Percentiles rank a stretch among this genome's conserved stretches.
phyloP scores from a whole-genome alignment of 2,797 vertebrate genomes.

The Catharus ustulatus region DNA sequence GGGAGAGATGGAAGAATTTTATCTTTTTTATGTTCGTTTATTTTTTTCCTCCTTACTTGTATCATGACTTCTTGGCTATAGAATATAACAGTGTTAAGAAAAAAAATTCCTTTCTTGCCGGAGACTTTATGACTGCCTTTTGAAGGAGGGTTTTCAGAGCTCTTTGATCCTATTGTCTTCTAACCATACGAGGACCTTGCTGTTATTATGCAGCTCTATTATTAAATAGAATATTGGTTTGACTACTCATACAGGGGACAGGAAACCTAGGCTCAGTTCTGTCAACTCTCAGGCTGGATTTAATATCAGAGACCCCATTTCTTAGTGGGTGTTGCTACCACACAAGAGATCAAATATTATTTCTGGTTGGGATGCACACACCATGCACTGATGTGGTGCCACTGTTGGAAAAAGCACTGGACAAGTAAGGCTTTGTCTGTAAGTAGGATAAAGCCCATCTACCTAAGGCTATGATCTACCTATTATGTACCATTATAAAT shows the following conservation, averaged over 20 bases:
- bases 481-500: background rate
- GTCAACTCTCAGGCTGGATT: background rate
- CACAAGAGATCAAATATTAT: background rate
- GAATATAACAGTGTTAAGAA: background rate
- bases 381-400: background rate
- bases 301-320: background rate
- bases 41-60: background rate
- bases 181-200: background rate
- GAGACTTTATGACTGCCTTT: background rate
- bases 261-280: background rate
- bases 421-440: background rate
- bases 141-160: background rate
- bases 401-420: background rate
- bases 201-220: background rate
- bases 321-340: background rate
- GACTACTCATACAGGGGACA: background rate
- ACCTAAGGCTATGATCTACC: background rate
- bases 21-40: background rate
- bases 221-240: background rate
- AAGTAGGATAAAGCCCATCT: background rate
- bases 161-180: constrained; percentile 12
- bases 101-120: background rate
- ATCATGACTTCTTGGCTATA: background rate
- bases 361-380: background rate
- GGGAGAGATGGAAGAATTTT: background rate